phyloP scores from a whole-genome alignment of 2,113 vertebrate genomes.

The Budorcas taxicolor region DNA sequence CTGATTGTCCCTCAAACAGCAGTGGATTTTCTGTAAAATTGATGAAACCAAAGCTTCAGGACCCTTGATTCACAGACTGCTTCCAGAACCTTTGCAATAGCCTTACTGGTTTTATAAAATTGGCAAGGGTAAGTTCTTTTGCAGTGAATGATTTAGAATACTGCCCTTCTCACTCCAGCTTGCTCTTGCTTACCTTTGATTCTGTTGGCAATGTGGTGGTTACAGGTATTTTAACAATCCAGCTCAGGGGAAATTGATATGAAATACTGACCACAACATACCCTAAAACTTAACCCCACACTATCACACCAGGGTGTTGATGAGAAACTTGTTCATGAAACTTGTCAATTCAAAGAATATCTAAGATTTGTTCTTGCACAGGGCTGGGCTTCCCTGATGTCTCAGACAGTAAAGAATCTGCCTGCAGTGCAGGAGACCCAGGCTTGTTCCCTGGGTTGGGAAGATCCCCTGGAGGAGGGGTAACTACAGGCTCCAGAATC shows the following conservation, averaged over 20 bases:
- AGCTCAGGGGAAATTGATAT: background rate
- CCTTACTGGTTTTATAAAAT: background rate
- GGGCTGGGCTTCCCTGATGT: background rate
- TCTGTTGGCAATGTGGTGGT: background rate
- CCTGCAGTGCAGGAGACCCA: background rate
- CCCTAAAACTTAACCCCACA: background rate
- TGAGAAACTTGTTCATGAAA: background rate
- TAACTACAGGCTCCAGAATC: background rate
- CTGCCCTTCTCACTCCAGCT: fast-evolving
- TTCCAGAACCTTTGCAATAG: background rate
- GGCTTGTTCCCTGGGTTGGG: background rate
- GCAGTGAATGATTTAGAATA: background rate
- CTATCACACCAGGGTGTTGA: background rate
- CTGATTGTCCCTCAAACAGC: background rate
- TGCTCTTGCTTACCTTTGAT: background rate
- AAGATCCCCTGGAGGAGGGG: background rate
- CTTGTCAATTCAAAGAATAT: background rate
- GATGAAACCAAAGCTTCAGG: background rate
- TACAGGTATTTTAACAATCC: background rate
- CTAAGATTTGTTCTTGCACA: background rate
- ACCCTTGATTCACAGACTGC: background rate
- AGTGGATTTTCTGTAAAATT: background rate
- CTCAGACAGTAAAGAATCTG: background rate
- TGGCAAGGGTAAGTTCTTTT: background rate
- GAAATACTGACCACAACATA: background rate